phyloP scores from a whole-genome alignment of 2,797 vertebrate species.

The Megaceryle alcyon region DNA sequence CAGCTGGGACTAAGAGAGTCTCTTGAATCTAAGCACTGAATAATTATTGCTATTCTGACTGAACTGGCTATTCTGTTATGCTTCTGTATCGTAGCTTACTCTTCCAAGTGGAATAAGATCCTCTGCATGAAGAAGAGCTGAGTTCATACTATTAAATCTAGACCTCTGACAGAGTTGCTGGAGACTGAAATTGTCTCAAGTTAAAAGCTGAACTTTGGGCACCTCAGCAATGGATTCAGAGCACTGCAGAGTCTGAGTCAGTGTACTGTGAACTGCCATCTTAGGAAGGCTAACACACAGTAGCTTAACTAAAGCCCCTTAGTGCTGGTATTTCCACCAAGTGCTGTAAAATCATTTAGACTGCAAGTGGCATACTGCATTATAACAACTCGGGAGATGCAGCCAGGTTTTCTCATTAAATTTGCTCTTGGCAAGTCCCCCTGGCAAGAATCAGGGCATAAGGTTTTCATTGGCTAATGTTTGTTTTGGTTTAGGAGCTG shows the following conservation, averaged over 20 bases:
- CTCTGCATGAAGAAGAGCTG: neutral
- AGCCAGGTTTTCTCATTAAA: conserved; percentile 46
- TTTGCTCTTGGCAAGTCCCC: neutral
- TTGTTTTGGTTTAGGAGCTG: conserved; percentile 22
- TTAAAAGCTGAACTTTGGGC: neutral
- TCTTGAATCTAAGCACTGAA: neutral
- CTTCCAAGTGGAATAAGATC: neutral
- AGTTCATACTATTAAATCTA: neutral
- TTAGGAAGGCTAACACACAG: neutral
- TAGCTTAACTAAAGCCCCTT: conserved; percentile 37
- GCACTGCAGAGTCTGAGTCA: neutral
- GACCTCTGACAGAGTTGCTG: neutral
- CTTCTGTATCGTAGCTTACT: neutral
- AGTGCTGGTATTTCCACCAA: conserved; percentile 4
- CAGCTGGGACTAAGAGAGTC: neutral
- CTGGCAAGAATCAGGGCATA: conserved; percentile 11
- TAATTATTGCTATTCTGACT: neutral
- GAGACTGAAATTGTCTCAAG: neutral
- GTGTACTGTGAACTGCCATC: conserved; percentile 9
- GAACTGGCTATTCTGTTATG: neutral
- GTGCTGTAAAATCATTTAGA: conserved; percentile 11
- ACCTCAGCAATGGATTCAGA: neutral
- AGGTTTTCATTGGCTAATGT: neutral
- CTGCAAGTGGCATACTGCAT: neutral
- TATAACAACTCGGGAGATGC: neutral